These are phyloP conservation scores for Dasyurus viverrinus DNA, from an alignment of 2,113 vertebrate species.

Conservation along the genomic window DNA sequence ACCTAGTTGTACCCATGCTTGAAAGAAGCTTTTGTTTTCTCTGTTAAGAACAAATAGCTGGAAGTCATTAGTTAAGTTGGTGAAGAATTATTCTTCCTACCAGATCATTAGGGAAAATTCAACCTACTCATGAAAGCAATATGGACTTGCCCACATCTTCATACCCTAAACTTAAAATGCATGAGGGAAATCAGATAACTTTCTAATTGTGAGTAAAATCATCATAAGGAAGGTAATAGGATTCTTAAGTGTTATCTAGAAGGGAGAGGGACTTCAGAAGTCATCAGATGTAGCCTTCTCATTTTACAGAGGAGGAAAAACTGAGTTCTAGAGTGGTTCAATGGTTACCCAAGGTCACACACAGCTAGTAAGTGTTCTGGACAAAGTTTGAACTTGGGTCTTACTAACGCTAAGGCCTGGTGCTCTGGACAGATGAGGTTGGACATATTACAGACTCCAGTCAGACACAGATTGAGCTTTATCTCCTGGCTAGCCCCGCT, in stretches of 20 bases:
- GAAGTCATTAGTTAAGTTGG: slow-evolving; percentile 32
- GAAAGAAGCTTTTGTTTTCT: slow-evolving; percentile 57
- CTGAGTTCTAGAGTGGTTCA: background rate
- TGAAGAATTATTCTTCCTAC: slow-evolving; percentile 38
- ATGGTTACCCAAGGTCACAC: background rate
- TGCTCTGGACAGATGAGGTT: background rate
- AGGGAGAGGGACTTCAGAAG: background rate
- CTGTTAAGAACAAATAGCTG: slow-evolving; percentile 45
- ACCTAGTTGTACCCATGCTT: slow-evolving; percentile 45
- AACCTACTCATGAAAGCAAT: slow-evolving; percentile 36
- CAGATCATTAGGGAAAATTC: slow-evolving; percentile 19
- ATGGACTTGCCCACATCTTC: slow-evolving; percentile 33
- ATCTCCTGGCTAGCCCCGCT: slow-evolving; percentile 30
- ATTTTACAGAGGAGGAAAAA: background rate
- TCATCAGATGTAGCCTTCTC: background rate
- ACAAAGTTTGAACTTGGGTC: background rate
- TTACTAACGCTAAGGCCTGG: no score
- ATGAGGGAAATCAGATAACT: slow-evolving; percentile 26
- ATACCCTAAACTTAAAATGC: slow-evolving; percentile 42
- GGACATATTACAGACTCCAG: slow-evolving; percentile 6
- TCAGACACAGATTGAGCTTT: slow-evolving; percentile 7
- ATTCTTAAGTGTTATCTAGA: background rate
- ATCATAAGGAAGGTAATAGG: slow-evolving; percentile 28
- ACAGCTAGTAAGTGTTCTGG: background rate
- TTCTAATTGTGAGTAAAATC: slow-evolving; percentile 27